Conservation (phyloP, 2,888 invertebrate species). For the Drosophila peninsularis region DNA sequence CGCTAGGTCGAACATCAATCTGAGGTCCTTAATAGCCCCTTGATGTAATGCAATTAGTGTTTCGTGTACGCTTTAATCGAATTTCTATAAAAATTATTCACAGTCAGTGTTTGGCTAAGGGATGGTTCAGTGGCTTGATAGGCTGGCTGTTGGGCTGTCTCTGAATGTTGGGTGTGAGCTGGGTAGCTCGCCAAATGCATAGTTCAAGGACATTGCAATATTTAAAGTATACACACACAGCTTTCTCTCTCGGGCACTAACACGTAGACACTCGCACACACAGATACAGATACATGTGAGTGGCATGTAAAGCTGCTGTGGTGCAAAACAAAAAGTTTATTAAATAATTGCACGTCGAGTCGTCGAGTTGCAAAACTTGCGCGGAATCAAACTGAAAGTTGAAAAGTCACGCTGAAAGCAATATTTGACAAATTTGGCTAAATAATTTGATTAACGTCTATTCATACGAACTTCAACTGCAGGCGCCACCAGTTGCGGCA, state of each 20-base stretch:
- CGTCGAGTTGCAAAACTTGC: constrained; percentile 37
- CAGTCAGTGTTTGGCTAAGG: constrained; percentile 47
- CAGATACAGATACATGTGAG: constrained; percentile 14
- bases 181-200: constrained; percentile 68
- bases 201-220: constrained; percentile 82
- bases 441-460: constrained; percentile 6
- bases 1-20: constrained; percentile 38
- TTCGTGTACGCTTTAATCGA: constrained; percentile 64
- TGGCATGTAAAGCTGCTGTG: constrained; percentile 41
- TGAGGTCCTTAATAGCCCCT: constrained; percentile 54
- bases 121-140: constrained; percentile 21
- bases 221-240: constrained; percentile 72
- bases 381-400: background rate
- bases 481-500: constrained; percentile 82
- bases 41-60: constrained; percentile 71
- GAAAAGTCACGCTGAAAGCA: background rate
- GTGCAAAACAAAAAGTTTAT: constrained; percentile 65
- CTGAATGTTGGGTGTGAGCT: constrained; percentile 13
- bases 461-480: constrained; percentile 10
- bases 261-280: constrained; percentile 26
- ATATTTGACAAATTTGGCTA: background rate
- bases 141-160: constrained; percentile 25
- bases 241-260: constrained; percentile 30
- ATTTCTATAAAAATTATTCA: constrained; percentile 62
- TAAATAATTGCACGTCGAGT: constrained; percentile 56